Conservation (phyloP, 2,113 vertebrate genomes). For the Ammodytes marinus region DNA sequence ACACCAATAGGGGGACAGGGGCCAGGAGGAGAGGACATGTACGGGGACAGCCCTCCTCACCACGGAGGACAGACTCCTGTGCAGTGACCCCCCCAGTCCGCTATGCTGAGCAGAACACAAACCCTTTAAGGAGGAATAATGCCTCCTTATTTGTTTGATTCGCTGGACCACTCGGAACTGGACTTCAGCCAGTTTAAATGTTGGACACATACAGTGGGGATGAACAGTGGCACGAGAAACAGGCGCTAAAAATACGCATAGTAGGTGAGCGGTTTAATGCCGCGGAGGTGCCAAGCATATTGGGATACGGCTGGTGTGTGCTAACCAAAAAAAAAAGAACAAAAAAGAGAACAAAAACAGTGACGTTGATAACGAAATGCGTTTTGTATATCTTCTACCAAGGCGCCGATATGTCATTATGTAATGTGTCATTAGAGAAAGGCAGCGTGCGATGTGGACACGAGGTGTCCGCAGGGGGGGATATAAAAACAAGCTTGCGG, state of each 20-base stretch:
- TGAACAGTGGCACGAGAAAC: constrained; percentile 44
- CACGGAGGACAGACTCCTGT: constrained; percentile 97
- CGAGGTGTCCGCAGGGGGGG: constrained; percentile 47
- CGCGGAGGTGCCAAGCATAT: constrained; percentile 39
- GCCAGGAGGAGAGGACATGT: constrained; percentile 96
- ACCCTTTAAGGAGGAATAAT: constrained; percentile 58
- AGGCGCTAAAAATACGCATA: constrained; percentile 64
- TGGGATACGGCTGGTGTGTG: constrained; percentile 44
- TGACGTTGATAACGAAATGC: constrained; percentile 42
- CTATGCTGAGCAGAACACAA: constrained; percentile 59
- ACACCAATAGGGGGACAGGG: constrained; percentile 95
- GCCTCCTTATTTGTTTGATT: constrained; percentile 67
- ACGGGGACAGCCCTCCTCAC: constrained; percentile 97
- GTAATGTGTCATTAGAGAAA: constrained; percentile 61
- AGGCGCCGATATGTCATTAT: constrained; percentile 63
- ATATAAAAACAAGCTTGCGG: constrained; percentile 52
- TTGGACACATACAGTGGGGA: constrained; percentile 61
- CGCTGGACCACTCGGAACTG: constrained; percentile 62
- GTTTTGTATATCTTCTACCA: constrained; percentile 45
- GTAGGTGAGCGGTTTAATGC: constrained; percentile 49
- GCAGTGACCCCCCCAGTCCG: constrained; percentile 88
- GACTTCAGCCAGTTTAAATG: constrained; percentile 62
- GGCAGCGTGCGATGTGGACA: constrained; percentile 38
- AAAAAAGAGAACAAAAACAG: constrained; percentile 24
- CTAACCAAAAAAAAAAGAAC: constrained; percentile 56